Conservation (phyloP, 2,888 invertebrate genomes). For the Mactromeris polynyma region DNA sequence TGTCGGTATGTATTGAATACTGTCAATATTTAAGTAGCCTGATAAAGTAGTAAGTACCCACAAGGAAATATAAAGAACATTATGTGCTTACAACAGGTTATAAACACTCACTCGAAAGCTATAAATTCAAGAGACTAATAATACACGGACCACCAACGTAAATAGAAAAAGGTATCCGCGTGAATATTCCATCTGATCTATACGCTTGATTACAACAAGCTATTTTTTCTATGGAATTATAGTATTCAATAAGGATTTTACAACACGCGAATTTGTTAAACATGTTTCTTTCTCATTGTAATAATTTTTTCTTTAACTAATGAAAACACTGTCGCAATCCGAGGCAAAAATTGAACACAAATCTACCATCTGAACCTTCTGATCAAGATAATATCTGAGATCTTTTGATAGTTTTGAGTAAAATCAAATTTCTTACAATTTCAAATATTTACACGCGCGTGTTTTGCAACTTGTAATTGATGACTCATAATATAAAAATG, state of each 20-base stretch:
- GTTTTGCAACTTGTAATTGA: not conserved
- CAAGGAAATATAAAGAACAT: slow-evolving; percentile 42
- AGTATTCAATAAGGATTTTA: not conserved
- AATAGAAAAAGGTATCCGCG: slow-evolving; percentile 4
- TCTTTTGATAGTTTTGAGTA: slow-evolving; percentile 39
- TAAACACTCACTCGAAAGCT: slow-evolving; percentile 49
- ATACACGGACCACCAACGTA: slow-evolving; percentile 44
- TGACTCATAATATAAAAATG: slow-evolving; percentile 28
- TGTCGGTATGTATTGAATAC: not conserved
- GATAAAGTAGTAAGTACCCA: slow-evolving; percentile 25
- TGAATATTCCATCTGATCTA: not conserved
- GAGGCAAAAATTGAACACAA: not conserved
- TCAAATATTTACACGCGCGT: slow-evolving; percentile 14
- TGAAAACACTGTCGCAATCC: not conserved
- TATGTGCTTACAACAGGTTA: slow-evolving; percentile 45
- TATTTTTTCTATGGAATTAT: not conserved
- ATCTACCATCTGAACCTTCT: not conserved
- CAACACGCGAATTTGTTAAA: not conserved
- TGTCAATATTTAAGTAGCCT: slow-evolving; percentile 29
- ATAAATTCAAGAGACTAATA: slow-evolving; percentile 51
- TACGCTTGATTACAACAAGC: not conserved
- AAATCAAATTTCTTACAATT: slow-evolving; percentile 29
- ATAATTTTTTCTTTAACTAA: not conserved
- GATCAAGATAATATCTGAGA: slow-evolving; percentile 42
- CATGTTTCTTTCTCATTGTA: not conserved